Conservation (phyloP, 2,113 vertebrate genomes). For the Cettia cetti region DNA sequence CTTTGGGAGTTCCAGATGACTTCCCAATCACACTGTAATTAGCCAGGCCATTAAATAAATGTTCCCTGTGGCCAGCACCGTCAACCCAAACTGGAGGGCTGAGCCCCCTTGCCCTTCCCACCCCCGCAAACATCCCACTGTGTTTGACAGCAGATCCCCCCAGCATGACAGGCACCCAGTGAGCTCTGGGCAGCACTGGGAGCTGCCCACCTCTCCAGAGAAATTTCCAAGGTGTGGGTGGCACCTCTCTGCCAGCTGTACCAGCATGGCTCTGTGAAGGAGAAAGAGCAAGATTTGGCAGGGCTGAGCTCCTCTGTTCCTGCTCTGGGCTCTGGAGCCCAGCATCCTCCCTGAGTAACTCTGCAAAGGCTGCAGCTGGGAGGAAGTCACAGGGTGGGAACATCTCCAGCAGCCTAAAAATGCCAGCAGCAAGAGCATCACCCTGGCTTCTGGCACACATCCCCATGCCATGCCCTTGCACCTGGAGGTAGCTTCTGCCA, state of each 20-base stretch:
- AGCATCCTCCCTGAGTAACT: neutral
- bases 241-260: neutral
- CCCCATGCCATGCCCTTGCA: neutral
- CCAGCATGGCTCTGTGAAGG: neutral
- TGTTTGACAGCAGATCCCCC: neutral
- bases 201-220: neutral
- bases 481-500: neutral
- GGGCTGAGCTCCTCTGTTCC: neutral
- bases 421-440: neutral
- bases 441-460: neutral
- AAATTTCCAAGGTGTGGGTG: neutral
- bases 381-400: neutral
- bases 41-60: neutral
- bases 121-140: accelerated
- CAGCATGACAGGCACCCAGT: accelerated
- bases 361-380: conserved; percentile 18
- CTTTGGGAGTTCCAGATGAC: neutral
- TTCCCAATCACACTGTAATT: neutral
- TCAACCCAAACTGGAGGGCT: neutral
- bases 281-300: neutral
- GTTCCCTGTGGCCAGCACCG: neutral
- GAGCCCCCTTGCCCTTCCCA: neutral
- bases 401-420: neutral
- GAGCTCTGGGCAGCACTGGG: neutral
- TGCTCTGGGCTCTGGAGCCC: accelerated